Conservation (phyloP, 1,140 invertebrate genomes). For the Thrips palmi region DNA sequence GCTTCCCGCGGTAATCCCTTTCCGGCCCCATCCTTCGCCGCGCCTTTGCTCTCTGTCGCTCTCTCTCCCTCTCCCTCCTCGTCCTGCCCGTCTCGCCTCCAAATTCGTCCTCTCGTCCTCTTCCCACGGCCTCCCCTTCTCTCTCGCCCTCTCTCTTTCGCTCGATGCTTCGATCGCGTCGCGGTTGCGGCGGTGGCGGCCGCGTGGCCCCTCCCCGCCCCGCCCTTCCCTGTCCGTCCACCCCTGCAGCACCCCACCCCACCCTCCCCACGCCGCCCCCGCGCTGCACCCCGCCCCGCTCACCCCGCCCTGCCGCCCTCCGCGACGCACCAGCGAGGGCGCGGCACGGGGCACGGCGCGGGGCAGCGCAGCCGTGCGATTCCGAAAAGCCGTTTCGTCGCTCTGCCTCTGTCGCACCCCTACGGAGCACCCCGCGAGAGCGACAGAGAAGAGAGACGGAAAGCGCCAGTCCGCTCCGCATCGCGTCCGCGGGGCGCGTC, state of each 20-base stretch:
- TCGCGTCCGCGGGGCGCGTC: not conserved
- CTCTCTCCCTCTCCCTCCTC: not conserved
- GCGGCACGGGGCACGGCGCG: no score
- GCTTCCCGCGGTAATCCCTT: no score
- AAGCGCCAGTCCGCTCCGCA: no score
- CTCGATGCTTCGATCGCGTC: constrained; percentile 10
- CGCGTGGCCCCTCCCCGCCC: not conserved
- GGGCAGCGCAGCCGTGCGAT: not conserved
- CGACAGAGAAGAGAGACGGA: no score
- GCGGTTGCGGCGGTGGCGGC: not conserved
- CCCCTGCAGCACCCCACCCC: constrained; percentile 5
- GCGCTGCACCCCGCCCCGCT: constrained; percentile 1
- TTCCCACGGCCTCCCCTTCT: constrained; percentile 6
- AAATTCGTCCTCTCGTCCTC: constrained; percentile 10
- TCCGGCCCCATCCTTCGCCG: not conserved
- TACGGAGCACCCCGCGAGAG: no score
- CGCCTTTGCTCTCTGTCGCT: constrained; percentile 7
- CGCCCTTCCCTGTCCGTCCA: constrained; percentile 4
- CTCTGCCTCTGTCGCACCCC: not conserved
- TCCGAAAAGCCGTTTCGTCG: not conserved
- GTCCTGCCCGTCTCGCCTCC: constrained; percentile 4
- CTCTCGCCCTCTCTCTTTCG: constrained; percentile 10
- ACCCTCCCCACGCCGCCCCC: constrained; percentile 5
- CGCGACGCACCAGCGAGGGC: not conserved
- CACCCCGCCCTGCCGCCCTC: constrained; percentile 1